Conservation (phyloP, 64 coral and sea anemone species). For the Montipora cactus region DNA sequence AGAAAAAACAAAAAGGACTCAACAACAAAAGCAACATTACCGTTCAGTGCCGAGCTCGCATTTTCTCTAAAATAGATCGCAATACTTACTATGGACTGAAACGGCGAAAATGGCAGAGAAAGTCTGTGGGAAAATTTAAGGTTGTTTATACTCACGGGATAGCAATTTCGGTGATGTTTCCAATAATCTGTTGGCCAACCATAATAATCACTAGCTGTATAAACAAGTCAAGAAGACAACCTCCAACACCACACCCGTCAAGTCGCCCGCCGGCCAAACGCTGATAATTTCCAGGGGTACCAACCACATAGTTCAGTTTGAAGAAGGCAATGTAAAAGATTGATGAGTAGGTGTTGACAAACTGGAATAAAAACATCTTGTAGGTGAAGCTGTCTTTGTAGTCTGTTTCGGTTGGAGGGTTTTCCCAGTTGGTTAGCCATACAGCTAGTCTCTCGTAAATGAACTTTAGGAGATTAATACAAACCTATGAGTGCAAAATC, state of each 20-base stretch:
- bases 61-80: too few relatives aligned
- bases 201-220: conserved; percentile 95
- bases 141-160: conserved; percentile 79
- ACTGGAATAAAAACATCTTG: conserved; percentile 99
- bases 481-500: conserved; percentile 26
- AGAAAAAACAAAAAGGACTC: too few relatives aligned
- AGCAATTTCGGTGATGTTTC: conserved; percentile 86
- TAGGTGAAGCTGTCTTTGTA: conserved; percentile 96
- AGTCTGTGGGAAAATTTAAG: background rate
- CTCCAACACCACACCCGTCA: conserved; percentile 81
- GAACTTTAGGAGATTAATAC: conserved; percentile 85
- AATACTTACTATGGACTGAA: too few relatives aligned
- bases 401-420: conserved; percentile 92
- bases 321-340: conserved; percentile 98
- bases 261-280: conserved; percentile 69
- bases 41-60: too few relatives aligned
- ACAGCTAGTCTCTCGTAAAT: conserved; percentile 86
- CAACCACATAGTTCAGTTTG: conserved; percentile 84
- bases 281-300: conserved; percentile 88
- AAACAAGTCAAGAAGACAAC: conserved; percentile 84
- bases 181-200: conserved; percentile 92
- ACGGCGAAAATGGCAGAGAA: background rate
- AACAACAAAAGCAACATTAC: too few relatives aligned
- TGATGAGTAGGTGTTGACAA: conserved; percentile 97
- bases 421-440: conserved; percentile 95